Percentiles rank a stretch among this genome's conserved stretches.
phyloP scores from a whole-genome alignment of 2,113 vertebrate species.

The Neomonachus schauinslandi region DNA sequence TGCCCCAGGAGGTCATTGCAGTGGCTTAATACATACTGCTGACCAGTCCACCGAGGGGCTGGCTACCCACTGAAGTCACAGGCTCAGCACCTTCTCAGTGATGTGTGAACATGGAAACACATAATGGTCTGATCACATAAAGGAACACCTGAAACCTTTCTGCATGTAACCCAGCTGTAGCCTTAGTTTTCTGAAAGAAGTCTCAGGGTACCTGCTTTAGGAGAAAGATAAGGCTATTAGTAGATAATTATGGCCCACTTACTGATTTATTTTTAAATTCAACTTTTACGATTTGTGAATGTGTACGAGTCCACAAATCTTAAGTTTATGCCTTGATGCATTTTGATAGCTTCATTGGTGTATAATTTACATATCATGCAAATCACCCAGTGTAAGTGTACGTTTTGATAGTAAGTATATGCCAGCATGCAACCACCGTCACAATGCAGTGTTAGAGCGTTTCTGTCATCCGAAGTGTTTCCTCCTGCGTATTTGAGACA shows the following conservation, averaged over 20 bases:
- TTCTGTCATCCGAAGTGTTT: not conserved
- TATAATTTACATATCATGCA: not conserved
- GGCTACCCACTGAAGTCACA: too few relatives aligned
- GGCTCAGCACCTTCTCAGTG: not conserved
- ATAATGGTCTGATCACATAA: not conserved
- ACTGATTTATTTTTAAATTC: not conserved
- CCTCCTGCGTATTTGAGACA: rapidly evolving
- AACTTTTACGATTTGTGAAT: not conserved
- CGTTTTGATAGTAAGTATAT: rapidly evolving
- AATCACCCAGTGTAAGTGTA: not conserved
- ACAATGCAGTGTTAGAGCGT: rapidly evolving
- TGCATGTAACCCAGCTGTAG: too few relatives aligned
- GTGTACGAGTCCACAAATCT: not conserved
- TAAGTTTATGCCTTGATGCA: not conserved
- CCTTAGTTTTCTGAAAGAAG: not conserved
- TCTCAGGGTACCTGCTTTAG: not conserved
- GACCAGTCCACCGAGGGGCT: not conserved
- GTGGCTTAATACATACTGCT: not conserved
- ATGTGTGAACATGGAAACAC: too few relatives aligned
- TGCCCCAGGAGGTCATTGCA: not conserved
- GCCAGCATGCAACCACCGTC: rapidly evolving
- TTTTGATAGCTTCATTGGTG: not conserved
- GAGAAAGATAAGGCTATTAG: not conserved
- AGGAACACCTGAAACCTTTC: not conserved
- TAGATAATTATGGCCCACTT: not conserved